A percentile compares a stretch with the other conserved stretches of the same genome.
These are phyloP conservation scores for Muntiacus reevesi DNA, from an alignment of 2,113 vertebrate genomes.

Conservation along the genomic window DNA sequence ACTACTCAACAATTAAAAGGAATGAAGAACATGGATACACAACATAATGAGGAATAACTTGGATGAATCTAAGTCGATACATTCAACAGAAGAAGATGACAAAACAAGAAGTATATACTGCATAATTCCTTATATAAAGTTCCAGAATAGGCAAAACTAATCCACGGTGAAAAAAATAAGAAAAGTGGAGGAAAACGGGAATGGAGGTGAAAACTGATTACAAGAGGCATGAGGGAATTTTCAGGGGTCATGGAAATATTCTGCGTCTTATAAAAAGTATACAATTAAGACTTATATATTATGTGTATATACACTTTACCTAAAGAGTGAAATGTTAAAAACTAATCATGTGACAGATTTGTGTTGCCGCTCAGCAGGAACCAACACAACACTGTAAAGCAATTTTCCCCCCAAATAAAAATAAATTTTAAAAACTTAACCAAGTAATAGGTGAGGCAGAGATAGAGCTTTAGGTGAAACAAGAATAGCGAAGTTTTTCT, in stretches of 20 bases:
- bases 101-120: background rate
- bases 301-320: background rate
- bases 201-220: background rate
- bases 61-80: background rate
- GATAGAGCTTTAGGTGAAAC: background rate
- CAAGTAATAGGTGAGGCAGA: background rate
- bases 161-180: background rate
- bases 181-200: background rate
- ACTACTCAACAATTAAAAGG: background rate
- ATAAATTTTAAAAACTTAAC: background rate
- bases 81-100: background rate
- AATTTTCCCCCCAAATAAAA: background rate
- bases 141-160: background rate
- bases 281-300: background rate
- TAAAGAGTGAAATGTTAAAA: background rate
- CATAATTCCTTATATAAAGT: background rate
- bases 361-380: background rate
- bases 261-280: background rate
- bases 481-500: background rate
- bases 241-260: background rate
- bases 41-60: background rate
- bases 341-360: background rate
- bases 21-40: background rate
- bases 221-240: background rate
- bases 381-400: background rate